Percentiles rank a stretch among this genome's conserved stretches.
Evolutionary conservation across 37 sponge, comb jelly and placozoan genomes (phyloP).

Genomic region (Haliclona indistincta): DNA sequence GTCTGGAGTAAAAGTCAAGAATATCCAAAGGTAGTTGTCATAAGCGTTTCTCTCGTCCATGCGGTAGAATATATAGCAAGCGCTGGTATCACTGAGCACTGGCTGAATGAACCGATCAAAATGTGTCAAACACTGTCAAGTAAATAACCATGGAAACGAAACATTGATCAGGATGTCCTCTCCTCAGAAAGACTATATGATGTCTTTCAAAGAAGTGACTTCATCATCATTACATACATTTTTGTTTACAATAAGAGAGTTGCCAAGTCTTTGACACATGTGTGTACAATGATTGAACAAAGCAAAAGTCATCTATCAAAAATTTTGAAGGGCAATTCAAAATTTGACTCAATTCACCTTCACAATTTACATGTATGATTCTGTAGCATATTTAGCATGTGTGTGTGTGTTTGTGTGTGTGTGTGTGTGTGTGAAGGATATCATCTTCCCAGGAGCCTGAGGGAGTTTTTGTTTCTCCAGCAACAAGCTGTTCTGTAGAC

Average conservation of each 20-base stretch:
- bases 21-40: slow-evolving; percentile 81
- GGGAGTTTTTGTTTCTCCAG: slow-evolving; percentile 9
- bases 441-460: slow-evolving; percentile 69
- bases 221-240: no score
- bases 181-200: neutral
- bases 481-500: slow-evolving; percentile 47
- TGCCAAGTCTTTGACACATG: no score
- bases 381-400: neutral
- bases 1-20: slow-evolving; percentile 83
- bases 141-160: neutral
- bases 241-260: no score
- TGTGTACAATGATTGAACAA: no score
- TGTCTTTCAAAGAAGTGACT: no score
- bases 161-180: neutral
- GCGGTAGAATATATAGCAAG: slow-evolving; percentile 92
- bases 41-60: slow-evolving; percentile 73
- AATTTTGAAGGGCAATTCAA: no score
- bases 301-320: no score
- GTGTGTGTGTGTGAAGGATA: slow-evolving; percentile 52
- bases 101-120: slow-evolving; percentile 65
- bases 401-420: neutral
- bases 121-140: slow-evolving; percentile 39
- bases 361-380: neutral
- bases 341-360: no score
- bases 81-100: slow-evolving; percentile 57